These are phyloP conservation scores for Nephrotoma flavescens DNA, from an alignment of 2,888 invertebrate species.

Conservation along the genomic window DNA sequence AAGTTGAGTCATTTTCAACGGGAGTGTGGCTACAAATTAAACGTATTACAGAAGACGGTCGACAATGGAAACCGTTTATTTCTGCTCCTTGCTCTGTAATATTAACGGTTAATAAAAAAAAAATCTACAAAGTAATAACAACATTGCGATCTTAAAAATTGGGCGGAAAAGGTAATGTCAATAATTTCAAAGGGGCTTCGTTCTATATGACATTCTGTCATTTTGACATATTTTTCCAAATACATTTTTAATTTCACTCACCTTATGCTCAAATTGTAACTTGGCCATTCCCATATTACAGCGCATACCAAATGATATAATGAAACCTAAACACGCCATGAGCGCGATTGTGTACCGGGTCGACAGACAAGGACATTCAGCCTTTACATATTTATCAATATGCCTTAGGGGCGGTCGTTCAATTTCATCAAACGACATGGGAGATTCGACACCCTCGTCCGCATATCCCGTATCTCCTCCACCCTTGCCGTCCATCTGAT, in stretches of 20 bases:
- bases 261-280: slow-evolving; percentile 53
- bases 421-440: slow-evolving; percentile 67
- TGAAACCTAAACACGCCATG: slow-evolving; percentile 76
- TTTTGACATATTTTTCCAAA: neutral
- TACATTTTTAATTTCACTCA: slow-evolving; percentile 25
- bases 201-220: too few relatives aligned
- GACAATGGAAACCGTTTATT: too few relatives aligned
- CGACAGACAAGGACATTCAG: slow-evolving; percentile 73
- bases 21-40: too few relatives aligned
- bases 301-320: slow-evolving; percentile 94
- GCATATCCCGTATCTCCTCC: slow-evolving; percentile 16
- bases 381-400: slow-evolving; percentile 75
- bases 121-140: too few relatives aligned
- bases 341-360: slow-evolving; percentile 79
- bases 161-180: too few relatives aligned
- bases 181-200: too few relatives aligned
- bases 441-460: slow-evolving; percentile 43
- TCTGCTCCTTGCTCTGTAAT: too few relatives aligned
- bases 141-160: too few relatives aligned
- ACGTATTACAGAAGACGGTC: too few relatives aligned
- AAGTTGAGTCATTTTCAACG: too few relatives aligned
- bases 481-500: slow-evolving; percentile 26
- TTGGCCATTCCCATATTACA: slow-evolving; percentile 99
- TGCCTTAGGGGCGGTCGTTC: slow-evolving; percentile 72
- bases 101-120: too few relatives aligned